Evolutionary conservation across 2,113 vertebrate genomes (phyloP).

Genomic region (Picathartes gymnocephalus): DNA sequence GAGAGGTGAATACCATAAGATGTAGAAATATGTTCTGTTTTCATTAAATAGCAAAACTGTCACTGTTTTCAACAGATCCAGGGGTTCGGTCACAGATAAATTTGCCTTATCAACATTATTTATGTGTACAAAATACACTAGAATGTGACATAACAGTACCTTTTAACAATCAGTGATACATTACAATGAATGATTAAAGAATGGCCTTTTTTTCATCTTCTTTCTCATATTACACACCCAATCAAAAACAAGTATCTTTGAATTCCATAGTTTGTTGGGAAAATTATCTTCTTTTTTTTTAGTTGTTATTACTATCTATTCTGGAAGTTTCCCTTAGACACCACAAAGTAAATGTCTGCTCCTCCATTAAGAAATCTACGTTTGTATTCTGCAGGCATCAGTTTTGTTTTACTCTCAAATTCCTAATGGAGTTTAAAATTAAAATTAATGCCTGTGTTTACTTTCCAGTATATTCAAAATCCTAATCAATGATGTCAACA

Average conservation of each 20-base stretch:
- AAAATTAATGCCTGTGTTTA: constrained; percentile 47
- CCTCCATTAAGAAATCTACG: background rate
- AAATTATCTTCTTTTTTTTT: background rate
- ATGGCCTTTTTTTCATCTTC: rapidly evolving
- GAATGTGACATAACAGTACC: background rate
- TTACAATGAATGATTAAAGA: background rate
- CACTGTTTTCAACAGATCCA: background rate
- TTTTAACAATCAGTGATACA: background rate
- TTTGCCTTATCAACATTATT: background rate
- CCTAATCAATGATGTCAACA: constrained; percentile 28
- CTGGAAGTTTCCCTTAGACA: background rate
- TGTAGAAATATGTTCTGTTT: background rate
- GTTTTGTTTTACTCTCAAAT: background rate
- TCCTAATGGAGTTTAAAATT: constrained; percentile 45
- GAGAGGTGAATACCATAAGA: background rate
- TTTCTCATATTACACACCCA: background rate
- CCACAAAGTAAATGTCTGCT: background rate
- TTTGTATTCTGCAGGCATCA: background rate
- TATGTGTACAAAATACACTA: background rate
- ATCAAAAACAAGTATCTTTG: background rate
- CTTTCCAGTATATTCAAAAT: background rate
- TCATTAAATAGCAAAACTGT: background rate
- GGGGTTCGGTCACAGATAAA: background rate
- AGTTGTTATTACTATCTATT: background rate
- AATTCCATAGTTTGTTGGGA: background rate